Conservation (phyloP, 1,140 invertebrate species). For the Calosoma granatense region DNA sequence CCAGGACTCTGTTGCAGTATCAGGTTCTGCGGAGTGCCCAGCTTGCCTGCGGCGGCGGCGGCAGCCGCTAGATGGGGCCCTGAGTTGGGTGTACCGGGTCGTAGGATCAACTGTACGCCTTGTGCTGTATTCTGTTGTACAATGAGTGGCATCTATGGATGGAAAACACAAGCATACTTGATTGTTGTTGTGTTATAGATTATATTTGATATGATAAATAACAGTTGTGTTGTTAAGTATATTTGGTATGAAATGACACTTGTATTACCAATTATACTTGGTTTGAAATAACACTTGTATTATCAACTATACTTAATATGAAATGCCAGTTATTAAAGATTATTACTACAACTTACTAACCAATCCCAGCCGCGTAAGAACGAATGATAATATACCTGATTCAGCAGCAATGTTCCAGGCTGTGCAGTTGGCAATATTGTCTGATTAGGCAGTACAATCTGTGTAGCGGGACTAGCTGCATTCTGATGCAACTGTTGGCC, state of each 20-base stretch:
- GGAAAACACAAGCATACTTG: not conserved
- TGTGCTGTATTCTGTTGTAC: constrained; percentile 37
- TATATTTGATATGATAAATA: constrained; percentile 33
- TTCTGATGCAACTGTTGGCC: not conserved
- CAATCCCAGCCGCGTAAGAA: too few relatives aligned
- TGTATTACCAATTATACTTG: not conserved
- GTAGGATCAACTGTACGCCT: constrained; percentile 40
- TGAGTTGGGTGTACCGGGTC: constrained; percentile 39
- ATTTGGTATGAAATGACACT: not conserved
- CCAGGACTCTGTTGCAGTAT: constrained; percentile 29
- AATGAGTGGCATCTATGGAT: constrained; percentile 33
- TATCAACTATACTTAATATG: too few relatives aligned
- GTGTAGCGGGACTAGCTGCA: not conserved
- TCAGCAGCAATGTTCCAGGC: constrained; percentile 1
- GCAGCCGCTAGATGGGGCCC: constrained; percentile 34
- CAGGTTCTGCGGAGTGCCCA: constrained; percentile 25
- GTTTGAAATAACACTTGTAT: not conserved
- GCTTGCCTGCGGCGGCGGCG: constrained; percentile 12
- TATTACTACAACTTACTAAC: too few relatives aligned
- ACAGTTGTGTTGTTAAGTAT: constrained; percentile 27
- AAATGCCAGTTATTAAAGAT: too few relatives aligned
- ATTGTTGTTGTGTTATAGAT: constrained; percentile 19
- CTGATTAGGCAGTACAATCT: constrained; percentile 10
- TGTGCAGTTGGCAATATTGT: not conserved
- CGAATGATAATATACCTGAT: not conserved